These are phyloP conservation scores for Cephus rjabovi DNA, from an alignment of 2,888 invertebrate species.

Conservation along the genomic window DNA sequence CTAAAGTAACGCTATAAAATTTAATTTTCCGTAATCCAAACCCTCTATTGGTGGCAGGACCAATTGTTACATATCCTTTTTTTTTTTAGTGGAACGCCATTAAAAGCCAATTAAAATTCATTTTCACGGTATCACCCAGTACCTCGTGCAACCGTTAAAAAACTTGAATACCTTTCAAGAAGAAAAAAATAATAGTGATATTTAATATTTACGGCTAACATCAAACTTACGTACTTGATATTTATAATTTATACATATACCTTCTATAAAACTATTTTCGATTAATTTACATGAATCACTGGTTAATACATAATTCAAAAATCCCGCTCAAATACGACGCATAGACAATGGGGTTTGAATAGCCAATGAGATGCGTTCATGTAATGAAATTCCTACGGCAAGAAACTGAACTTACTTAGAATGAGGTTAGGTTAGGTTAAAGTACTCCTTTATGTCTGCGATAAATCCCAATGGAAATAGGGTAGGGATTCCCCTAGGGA, in stretches of 20 bases:
- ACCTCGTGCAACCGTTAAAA: background rate
- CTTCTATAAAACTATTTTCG: no score
- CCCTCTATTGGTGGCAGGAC: constrained; percentile 12
- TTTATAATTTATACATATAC: no score
- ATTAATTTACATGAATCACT: no score
- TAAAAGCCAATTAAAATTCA: background rate
- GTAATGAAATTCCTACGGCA: background rate
- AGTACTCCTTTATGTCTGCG: background rate
- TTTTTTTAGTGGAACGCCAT: background rate
- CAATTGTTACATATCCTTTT: background rate
- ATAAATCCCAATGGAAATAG: background rate
- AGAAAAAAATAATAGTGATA: background rate
- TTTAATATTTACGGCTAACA: background rate
- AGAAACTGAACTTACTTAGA: background rate
- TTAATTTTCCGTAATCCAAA: constrained; percentile 31
- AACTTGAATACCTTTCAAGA: background rate
- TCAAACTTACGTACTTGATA: no score
- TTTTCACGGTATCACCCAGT: background rate
- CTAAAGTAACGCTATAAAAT: constrained; percentile 28
- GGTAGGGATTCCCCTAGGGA: background rate
- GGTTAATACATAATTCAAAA: background rate
- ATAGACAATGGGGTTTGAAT: background rate
- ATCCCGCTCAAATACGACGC: background rate
- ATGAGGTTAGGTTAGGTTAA: background rate
- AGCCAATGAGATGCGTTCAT: background rate